phyloP scores from a whole-genome alignment of 2,797 vertebrate genomes.

The Lithobates pipiens region DNA sequence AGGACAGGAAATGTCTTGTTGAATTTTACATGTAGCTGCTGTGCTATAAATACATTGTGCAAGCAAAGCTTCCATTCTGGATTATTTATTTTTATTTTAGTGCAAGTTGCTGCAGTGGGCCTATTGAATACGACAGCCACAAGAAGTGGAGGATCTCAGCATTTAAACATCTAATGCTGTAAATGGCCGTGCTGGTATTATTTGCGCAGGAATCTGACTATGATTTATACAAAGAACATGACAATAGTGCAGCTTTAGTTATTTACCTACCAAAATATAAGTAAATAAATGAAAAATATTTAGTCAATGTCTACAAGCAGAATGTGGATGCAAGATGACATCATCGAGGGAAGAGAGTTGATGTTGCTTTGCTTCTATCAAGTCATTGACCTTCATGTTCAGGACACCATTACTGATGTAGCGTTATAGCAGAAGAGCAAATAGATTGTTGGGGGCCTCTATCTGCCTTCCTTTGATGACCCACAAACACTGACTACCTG shows the following conservation, averaged over 20 bases:
- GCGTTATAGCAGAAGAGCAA: too few species aligned
- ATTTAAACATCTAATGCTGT: slow-evolving; percentile 33
- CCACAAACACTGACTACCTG: too few species aligned
- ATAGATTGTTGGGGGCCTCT: too few species aligned
- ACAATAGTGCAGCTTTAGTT: neutral
- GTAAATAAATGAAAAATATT: neutral
- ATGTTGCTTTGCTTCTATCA: too few species aligned
- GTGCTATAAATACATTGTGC: slow-evolving; percentile 51
- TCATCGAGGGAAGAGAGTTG: too few species aligned
- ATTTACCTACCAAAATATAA: too few species aligned
- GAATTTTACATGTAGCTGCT: neutral
- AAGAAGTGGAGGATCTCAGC: slow-evolving; percentile 33
- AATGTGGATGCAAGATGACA: too few species aligned
- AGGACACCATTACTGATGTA: too few species aligned
- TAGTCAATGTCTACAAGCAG: neutral
- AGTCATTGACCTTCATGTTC: too few species aligned
- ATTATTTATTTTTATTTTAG: slow-evolving; percentile 19
- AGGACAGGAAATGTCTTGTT: slow-evolving; percentile 20
- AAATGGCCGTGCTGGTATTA: slow-evolving; percentile 1
- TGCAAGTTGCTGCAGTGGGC: neutral
- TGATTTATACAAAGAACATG: neutral
- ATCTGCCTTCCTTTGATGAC: too few species aligned
- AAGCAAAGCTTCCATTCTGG: slow-evolving; percentile 11
- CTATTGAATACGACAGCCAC: slow-evolving; percentile 23
- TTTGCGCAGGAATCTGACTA: neutral